Percentiles rank a stretch among this genome's conserved stretches.
phyloP scores from a whole-genome alignment of 1,140 invertebrate genomes.

The Venturia canescens region DNA sequence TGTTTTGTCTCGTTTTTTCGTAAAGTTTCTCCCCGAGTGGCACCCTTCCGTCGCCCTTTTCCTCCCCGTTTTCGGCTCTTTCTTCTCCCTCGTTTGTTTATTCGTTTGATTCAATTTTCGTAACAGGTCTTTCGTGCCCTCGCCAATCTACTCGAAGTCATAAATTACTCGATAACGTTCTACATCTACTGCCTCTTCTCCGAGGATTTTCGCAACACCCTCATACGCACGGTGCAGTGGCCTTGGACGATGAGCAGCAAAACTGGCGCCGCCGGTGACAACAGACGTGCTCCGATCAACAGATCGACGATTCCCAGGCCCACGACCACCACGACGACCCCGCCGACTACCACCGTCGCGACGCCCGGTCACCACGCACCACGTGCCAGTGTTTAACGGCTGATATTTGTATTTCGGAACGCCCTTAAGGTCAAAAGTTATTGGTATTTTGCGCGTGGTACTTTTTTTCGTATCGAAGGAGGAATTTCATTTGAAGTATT shows the following conservation, averaged over 20 bases:
- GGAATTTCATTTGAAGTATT: no score
- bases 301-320: slow-evolving; percentile 62
- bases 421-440: no score
- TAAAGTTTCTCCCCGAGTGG: background rate
- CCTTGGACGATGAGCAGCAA: slow-evolving; percentile 70
- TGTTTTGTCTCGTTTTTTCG: background rate
- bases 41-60: slow-evolving; percentile 4
- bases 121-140: slow-evolving; percentile 85
- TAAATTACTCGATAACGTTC: slow-evolving; percentile 87
- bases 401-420: background rate
- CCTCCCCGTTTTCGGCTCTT: background rate
- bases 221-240: slow-evolving; percentile 82
- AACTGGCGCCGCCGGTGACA: slow-evolving; percentile 45
- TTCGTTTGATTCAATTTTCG: slow-evolving; percentile 34
- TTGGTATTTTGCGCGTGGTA: no score
- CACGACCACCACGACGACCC: slow-evolving; percentile 64
- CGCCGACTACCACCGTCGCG: slow-evolving; percentile 63
- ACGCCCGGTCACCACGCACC: slow-evolving; percentile 63
- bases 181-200: slow-evolving; percentile 89
- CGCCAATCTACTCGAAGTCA: slow-evolving; percentile 85
- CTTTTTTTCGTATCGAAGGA: no score
- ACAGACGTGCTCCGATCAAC: slow-evolving; percentile 60
- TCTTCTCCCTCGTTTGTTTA: background rate
- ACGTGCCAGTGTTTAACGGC: slow-evolving; percentile 63
- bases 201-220: slow-evolving; percentile 85